These are phyloP conservation scores for Platerodrilus igneus DNA, from an alignment of 2,888 invertebrate species.

Conservation along the genomic window DNA sequence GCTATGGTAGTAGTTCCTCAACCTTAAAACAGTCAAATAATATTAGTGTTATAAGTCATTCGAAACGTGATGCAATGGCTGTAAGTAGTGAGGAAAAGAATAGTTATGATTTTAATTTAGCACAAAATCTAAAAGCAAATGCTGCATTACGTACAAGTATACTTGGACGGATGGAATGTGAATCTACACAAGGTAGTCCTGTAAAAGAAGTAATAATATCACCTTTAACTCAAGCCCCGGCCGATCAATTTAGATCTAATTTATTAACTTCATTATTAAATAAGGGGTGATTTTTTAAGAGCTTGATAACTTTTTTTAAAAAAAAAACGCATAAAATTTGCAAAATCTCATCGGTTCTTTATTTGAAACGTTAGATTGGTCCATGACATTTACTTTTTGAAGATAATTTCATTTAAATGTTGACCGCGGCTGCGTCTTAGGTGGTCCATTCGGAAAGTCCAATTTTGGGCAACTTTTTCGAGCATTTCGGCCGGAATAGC, in stretches of 20 bases:
- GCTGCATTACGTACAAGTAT: slow-evolving; percentile 42
- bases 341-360: too few relatives aligned
- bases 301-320: too few relatives aligned
- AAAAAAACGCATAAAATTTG: too few relatives aligned
- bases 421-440: too few relatives aligned
- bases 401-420: too few relatives aligned
- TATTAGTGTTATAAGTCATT: slow-evolving; percentile 31
- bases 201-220: slow-evolving; percentile 20
- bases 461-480: too few relatives aligned
- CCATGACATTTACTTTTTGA: too few relatives aligned
- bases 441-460: too few relatives aligned
- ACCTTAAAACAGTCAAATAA: slow-evolving; percentile 32
- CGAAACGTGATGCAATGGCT: slow-evolving; percentile 33
- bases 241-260: slow-evolving; percentile 78
- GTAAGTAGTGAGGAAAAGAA: slow-evolving; percentile 41
- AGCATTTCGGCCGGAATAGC: too few relatives aligned
- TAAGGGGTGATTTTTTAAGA: too few relatives aligned
- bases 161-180: slow-evolving; percentile 35
- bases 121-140: slow-evolving; percentile 44
- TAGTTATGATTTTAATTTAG: slow-evolving; percentile 38
- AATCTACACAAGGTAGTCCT: slow-evolving; percentile 26
- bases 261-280: slow-evolving; percentile 60
- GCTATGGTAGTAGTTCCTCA: slow-evolving; percentile 34
- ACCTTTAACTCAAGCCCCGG: slow-evolving; percentile 42
- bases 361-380: too few relatives aligned